Conservation (phyloP, 2,888 invertebrate genomes). For the Tenthredo mesomela region DNA sequence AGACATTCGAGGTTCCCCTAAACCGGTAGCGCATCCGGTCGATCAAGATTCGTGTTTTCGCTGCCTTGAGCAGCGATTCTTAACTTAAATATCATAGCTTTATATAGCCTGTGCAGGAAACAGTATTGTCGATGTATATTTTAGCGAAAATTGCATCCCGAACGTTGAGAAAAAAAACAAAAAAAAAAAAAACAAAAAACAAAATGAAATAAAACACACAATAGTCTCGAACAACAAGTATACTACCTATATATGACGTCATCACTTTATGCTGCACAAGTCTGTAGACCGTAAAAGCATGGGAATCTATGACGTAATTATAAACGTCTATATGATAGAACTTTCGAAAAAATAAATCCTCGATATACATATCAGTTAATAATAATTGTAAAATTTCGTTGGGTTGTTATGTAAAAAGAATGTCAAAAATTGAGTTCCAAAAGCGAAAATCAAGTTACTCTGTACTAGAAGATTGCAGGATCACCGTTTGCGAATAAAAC, state of each 20-base stretch:
- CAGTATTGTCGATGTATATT: constrained; percentile 6
- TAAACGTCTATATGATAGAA: not conserved
- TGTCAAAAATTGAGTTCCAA: not conserved
- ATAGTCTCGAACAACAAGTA: not conserved
- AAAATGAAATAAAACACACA: not conserved
- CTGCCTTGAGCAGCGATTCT: constrained; percentile 5
- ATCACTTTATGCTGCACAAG: not conserved
- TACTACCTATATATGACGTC: not conserved
- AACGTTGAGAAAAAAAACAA: too few relatives aligned
- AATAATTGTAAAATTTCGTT: too few relatives aligned
- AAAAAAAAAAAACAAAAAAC: not conserved
- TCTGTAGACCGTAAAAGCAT: not conserved
- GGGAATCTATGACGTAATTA: not conserved
- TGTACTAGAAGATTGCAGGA: not conserved
- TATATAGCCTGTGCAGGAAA: constrained; percentile 5
- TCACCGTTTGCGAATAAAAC: not conserved
- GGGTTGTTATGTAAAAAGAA: too few relatives aligned
- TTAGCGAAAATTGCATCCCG: constrained; percentile 28
- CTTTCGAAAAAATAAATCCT: too few relatives aligned
- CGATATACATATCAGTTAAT: too few relatives aligned
- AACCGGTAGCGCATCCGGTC: constrained; percentile 41
- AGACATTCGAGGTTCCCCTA: constrained; percentile 1
- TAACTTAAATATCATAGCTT: not conserved
- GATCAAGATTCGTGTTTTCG: constrained; percentile 29
- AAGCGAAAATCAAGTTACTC: not conserved